These are phyloP conservation scores for Cydia splendana DNA, from an alignment of 1,140 invertebrate genomes.

Conservation along the genomic window DNA sequence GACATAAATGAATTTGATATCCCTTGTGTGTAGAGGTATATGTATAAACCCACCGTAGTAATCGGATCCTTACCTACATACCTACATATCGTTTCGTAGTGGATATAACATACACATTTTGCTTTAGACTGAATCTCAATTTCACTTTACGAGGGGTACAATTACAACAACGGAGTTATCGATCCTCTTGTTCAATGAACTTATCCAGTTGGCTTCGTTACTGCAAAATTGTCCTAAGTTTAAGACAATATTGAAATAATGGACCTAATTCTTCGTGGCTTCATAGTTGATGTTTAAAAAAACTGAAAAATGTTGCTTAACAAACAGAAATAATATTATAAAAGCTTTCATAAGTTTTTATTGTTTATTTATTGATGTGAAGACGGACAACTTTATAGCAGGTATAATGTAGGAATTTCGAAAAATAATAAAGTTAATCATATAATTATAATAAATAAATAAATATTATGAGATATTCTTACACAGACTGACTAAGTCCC, in stretches of 20 bases:
- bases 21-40: background rate
- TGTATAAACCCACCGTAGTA: too few species aligned
- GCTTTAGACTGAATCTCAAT: slow-evolving; percentile 1
- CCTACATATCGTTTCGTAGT: background rate
- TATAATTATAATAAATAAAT: too few species aligned
- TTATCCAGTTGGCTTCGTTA: background rate
- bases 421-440: too few species aligned
- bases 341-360: too few species aligned
- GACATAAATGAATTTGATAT: slow-evolving; percentile 24
- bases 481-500: too few species aligned
- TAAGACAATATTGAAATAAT: background rate
- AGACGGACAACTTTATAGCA: too few species aligned
- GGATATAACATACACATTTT: background rate
- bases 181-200: slow-evolving; percentile 21
- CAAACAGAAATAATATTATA: too few species aligned
- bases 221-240: background rate
- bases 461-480: too few species aligned
- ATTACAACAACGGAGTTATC: slow-evolving; percentile 4
- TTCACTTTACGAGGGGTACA: slow-evolving; percentile 4
- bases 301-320: too few species aligned
- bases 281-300: background rate
- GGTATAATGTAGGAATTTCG: too few species aligned
- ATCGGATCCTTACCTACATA: background rate
- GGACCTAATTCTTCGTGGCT: background rate
- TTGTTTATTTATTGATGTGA: too few species aligned